Percentiles rank a stretch among this genome's conserved stretches.
Evolutionary conservation across 1,140 invertebrate species (phyloP).

Genomic region (Archegozetes longisetosus): DNA sequence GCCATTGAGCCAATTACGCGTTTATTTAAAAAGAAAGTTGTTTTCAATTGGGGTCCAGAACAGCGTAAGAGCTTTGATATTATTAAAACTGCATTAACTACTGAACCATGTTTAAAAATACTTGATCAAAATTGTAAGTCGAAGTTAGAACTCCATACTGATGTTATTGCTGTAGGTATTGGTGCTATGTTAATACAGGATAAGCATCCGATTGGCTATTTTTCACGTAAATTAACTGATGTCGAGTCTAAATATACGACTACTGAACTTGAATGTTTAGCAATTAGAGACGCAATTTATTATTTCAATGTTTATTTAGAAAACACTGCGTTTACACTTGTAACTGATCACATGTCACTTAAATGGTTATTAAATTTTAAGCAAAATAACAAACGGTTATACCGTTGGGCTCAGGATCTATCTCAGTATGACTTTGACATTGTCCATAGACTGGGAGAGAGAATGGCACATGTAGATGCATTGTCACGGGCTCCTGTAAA

Average conservation of each 20-base stretch:
- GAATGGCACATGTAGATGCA: constrained; percentile 7
- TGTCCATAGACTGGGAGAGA: constrained; percentile 10
- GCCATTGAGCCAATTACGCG: constrained; percentile 26
- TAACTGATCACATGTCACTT: constrained; percentile 35
- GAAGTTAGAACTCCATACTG: constrained; percentile 7
- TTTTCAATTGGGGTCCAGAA: constrained; percentile 26
- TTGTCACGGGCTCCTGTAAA: constrained; percentile 11
- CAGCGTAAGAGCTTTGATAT: constrained; percentile 26
- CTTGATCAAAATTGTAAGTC: constrained; percentile 18
- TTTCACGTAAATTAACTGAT: constrained; percentile 28
- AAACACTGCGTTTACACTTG: constrained; percentile 28
- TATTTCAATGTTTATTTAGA: constrained; percentile 36
- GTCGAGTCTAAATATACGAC: constrained; percentile 35
- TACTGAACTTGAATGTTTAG: constrained; percentile 37
- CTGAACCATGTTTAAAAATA: constrained; percentile 21
- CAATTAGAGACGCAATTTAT: constrained; percentile 33
- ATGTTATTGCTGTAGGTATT: constrained; percentile 21
- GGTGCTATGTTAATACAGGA: constrained; percentile 33
- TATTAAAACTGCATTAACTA: constrained; percentile 25
- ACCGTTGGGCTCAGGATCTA: constrained; percentile 1
- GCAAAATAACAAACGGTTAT: neutral
- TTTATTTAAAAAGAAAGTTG: constrained; percentile 28
- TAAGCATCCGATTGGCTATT: constrained; percentile 30
- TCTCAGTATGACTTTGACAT: constrained; percentile 8
- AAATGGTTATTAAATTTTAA: constrained; percentile 4